Evolutionary conservation across 2,113 vertebrate genomes (phyloP).

Genomic region (Siphamia tubifer): DNA sequence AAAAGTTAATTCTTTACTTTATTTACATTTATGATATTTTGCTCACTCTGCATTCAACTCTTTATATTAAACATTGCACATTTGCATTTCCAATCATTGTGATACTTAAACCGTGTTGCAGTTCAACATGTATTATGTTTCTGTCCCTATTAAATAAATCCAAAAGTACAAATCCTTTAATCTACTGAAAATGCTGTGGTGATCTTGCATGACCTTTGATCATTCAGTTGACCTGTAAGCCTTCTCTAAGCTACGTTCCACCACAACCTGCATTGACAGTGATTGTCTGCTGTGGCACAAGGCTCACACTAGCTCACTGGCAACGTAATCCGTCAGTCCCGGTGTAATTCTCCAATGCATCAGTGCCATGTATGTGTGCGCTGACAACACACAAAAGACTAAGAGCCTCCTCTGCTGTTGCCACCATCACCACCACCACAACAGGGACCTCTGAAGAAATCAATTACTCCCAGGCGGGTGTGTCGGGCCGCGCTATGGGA

Average conservation of each 20-base stretch:
- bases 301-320: not conserved
- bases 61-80: too few species aligned
- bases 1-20: too few species aligned
- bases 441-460: constrained; percentile 54
- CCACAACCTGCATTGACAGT: constrained; percentile 3
- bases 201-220: not conserved
- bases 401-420: constrained; percentile 5
- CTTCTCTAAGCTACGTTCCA: not conserved
- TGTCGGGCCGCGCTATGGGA: constrained; percentile 46
- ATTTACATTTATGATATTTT: too few species aligned
- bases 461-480: constrained; percentile 58
- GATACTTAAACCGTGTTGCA: too few species aligned
- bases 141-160: too few species aligned
- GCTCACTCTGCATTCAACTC: too few species aligned
- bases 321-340: constrained; percentile 23
- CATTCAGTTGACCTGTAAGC: not conserved
- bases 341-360: constrained; percentile 30
- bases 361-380: constrained; percentile 9
- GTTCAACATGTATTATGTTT: too few species aligned
- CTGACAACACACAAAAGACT: constrained; percentile 28
- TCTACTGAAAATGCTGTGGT: too few species aligned
- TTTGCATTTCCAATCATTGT: too few species aligned
- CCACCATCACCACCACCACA: constrained; percentile 22
- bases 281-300: constrained; percentile 1
- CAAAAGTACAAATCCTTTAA: too few species aligned